Evolutionary conservation across 2,888 invertebrate species (phyloP), one percentile per base, ranked within the genome.

Genomic region (Lochmaea crataegi): DNA sequence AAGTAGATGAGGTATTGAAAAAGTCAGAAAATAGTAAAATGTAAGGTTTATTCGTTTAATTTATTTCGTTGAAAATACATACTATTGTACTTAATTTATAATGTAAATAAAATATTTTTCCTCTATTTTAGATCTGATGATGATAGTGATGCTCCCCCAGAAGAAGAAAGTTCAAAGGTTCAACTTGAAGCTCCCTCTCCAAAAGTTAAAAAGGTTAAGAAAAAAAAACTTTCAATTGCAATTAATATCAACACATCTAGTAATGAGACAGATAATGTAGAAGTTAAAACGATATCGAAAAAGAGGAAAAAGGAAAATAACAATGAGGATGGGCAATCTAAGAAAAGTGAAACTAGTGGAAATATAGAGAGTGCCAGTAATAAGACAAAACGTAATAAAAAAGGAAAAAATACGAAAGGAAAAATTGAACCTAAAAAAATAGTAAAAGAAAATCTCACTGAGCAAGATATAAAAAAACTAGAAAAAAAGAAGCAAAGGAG

Each of bases 141-240:
- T 75, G 80, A 83, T 75, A 79, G 80, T 77, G 82, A 82, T 76
- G 81, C 78, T 42, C 80, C 84, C 11, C 81, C 81, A 68, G 82
- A 84, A 74, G 82, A 83, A 75, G 65, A 72, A 14, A 80, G 79
- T 77, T 68, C 82, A 26, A 84, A 83, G 77, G 71, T 81, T 73
- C 78, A 80, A 76, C 74, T 80, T 56, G 56, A 71, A 72, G 69
- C 71, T 65, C 73, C 76, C 64, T 71, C 75, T 73, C 67, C 77
- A n/a, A 80, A 80, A 77, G 80, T 78, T 67, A 72, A 74, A 26
- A 80, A 79, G 75, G 67, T 65, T 26, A 80, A 80, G 65, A 80
- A 80, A 68, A 77, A 80, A 68, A 77, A 80, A 71, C 22, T 80
- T 18, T 77, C 80, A 76, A 80, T 82, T 65, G 53, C 74, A 9